phyloP scores from a whole-genome alignment of 1,140 invertebrate species.

The Piezodorus guildinii region DNA sequence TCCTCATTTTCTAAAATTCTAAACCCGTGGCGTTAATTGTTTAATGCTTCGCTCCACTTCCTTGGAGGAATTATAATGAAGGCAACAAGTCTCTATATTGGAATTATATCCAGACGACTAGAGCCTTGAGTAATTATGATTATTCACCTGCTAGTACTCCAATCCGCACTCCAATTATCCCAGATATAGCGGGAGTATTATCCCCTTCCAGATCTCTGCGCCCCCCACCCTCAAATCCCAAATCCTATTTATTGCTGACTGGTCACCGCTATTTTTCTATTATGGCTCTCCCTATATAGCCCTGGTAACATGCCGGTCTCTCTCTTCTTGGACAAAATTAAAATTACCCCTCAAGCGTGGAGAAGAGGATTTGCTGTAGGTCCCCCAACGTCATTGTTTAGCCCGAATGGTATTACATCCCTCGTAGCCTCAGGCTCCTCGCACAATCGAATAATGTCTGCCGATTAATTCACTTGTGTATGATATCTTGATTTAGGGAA shows the following conservation, averaged over 20 bases:
- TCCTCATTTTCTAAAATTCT: too few relatives aligned
- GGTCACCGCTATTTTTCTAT: constrained; percentile 16
- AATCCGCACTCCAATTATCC: neutral
- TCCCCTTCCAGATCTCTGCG: neutral
- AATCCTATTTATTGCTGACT: constrained; percentile 19
- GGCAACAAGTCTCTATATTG: too few relatives aligned
- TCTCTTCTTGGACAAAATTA: constrained; percentile 16
- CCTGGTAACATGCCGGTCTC: neutral
- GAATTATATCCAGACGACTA: too few relatives aligned
- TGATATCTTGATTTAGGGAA: too few relatives aligned
- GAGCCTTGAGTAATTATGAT: too few relatives aligned
- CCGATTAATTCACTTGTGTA: too few relatives aligned
- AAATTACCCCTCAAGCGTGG: constrained; percentile 16
- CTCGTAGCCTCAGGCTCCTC: neutral
- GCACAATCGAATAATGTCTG: too few relatives aligned
- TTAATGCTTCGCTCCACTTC: too few relatives aligned
- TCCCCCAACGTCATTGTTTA: neutral
- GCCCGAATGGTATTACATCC: neutral
- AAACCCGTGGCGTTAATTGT: too few relatives aligned
- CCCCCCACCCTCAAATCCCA: neutral
- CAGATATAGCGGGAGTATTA: constrained; percentile 11
- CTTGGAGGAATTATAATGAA: too few relatives aligned
- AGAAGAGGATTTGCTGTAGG: constrained; percentile 2
- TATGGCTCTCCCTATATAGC: neutral
- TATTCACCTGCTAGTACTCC: too few relatives aligned